Evolutionary conservation across 2,797 vertebrate species (phyloP), one percentile per base, ranked within the genome.

Genomic region (Rhincodon typus): DNA sequence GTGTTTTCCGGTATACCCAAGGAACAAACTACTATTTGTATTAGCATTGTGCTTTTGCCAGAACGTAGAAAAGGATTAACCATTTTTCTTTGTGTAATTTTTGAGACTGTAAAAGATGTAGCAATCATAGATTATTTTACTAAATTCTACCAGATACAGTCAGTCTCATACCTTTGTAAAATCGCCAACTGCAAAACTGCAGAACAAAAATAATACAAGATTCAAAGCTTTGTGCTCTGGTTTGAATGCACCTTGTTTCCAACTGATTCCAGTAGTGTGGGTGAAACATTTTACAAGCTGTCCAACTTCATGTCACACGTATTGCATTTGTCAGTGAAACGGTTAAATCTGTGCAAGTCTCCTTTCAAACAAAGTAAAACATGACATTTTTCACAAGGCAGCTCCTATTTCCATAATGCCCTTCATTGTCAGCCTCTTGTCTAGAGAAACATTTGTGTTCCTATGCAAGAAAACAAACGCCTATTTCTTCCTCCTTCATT

Each of bases 371-470:
- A 98, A 98, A 97, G 96, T 97, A 97, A 97, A 98, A 98, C 96
- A 98, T 96, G 97, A 87, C 96, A 96, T 97, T 97, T 97, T 97
- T 97, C 96, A 97, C 97, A 96, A 97, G 97, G 96, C 97, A 97
- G 97, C 97, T 98, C 97, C 97, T 97, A 97, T 98, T 98, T 97
- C 97, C 96, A 97, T 98, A 98, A 98, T 97, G 97, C 98, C 96
- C 98, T 95, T 97, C 97, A 96, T 87, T 97, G 96, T 96, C 97
- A 97, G 97, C 96, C 97, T 96, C 97, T 97, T 97, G 96, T 96
- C 97, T 98, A 98, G 98, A 98, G 98, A 98, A 98, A 98, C 98
- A 98, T 98, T 99, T 98, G 97, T 98, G 96, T 97, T 97, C 96
- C 96, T 96, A 96, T 96, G 96, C 96, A 97, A 98, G 98, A 98